Percentiles rank a stretch among this genome's conserved stretches.
phyloP scores from a whole-genome alignment of 2,888 invertebrate species.

The Lochmaea crataegi region DNA sequence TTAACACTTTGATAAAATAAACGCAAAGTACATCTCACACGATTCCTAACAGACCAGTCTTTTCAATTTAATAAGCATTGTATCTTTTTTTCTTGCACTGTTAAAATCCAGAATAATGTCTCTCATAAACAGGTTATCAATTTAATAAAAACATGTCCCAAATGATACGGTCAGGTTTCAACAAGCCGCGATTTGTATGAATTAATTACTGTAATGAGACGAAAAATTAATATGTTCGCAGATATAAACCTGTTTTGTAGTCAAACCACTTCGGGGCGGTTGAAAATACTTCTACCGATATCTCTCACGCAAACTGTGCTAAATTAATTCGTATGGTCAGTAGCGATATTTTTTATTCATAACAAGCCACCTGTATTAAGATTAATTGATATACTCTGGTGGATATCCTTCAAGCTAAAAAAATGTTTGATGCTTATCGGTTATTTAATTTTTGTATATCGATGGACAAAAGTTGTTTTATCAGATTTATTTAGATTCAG shows the following conservation, averaged over 20 bases:
- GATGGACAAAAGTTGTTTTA: background rate
- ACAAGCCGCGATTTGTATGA: constrained; percentile 10
- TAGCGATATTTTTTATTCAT: constrained; percentile 18
- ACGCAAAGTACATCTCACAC: too few relatives aligned
- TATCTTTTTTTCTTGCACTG: too few relatives aligned
- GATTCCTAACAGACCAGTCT: too few relatives aligned
- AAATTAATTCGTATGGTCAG: constrained; percentile 21
- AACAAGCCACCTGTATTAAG: constrained; percentile 8
- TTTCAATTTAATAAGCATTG: too few relatives aligned
- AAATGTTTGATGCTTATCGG: background rate
- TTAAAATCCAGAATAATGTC: background rate
- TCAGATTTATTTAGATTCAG: background rate
- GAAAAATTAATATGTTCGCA: constrained; percentile 24
- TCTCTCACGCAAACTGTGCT: constrained; percentile 18
- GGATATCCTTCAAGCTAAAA: background rate
- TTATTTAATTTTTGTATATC: background rate
- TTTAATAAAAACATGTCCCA: background rate
- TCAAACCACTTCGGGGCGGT: constrained; percentile 14
- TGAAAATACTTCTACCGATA: background rate
- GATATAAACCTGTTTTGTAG: constrained; percentile 14
- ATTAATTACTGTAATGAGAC: constrained; percentile 25
- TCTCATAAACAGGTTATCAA: background rate
- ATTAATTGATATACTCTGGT: constrained; percentile 9
- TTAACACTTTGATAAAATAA: too few relatives aligned
- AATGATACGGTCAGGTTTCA: constrained; percentile 12